These are phyloP conservation scores for Meteorus colon DNA, from an alignment of 2,888 invertebrate species.

Conservation along the genomic window DNA sequence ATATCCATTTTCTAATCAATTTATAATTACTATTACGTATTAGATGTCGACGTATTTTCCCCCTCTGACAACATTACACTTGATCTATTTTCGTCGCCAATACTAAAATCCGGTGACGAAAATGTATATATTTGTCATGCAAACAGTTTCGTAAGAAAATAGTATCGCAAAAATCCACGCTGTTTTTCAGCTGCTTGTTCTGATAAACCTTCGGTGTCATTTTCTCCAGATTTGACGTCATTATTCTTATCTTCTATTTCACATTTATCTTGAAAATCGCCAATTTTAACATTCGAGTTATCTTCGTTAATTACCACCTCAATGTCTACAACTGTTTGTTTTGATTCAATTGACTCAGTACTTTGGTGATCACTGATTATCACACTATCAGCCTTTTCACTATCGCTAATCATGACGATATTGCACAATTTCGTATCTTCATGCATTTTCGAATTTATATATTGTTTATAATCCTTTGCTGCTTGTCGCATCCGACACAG, in stretches of 20 bases:
- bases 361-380: conserved; percentile 17
- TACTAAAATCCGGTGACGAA: conserved; percentile 44
- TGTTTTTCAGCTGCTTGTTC: conserved; percentile 55
- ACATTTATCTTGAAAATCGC: conserved; percentile 20
- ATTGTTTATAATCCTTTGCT: conserved; percentile 78
- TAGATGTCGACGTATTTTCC: conserved; percentile 9
- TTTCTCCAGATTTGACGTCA: conserved; percentile 37
- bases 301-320: neutral
- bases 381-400: conserved; percentile 20
- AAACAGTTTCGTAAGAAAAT: conserved; percentile 66
- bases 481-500: conserved; percentile 82
- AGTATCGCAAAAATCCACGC: conserved; percentile 64
- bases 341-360: conserved; percentile 14
- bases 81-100: conserved; percentile 48
- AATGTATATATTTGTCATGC: conserved; percentile 61
- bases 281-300: conserved; percentile 16
- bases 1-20: neutral
- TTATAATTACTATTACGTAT: neutral
- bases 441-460: conserved; percentile 64
- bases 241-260: conserved; percentile 17
- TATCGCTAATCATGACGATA: neutral
- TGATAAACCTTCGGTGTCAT: conserved; percentile 48
- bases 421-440: conserved; percentile 13
- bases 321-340: neutral
- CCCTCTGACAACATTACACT: conserved; percentile 34